These are phyloP conservation scores for Hydrocynus forskahlii DNA, from an alignment of 2,797 vertebrate species.

Conservation along the genomic window DNA sequence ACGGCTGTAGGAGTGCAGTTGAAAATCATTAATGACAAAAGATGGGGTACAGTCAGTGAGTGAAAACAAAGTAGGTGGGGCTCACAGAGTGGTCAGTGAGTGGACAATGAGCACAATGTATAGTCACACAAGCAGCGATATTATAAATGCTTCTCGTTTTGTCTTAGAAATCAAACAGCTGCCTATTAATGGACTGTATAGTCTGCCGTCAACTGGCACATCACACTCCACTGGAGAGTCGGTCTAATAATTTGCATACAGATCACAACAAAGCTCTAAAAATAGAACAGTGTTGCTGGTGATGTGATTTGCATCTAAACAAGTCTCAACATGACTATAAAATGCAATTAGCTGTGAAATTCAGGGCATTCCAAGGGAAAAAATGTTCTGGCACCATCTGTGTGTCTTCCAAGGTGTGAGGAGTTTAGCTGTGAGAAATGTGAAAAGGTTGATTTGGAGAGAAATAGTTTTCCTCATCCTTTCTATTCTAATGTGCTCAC, in stretches of 20 bases:
- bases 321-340: conserved; percentile 35
- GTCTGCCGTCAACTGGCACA: conserved; percentile 11
- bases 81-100: not conserved
- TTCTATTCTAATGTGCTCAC: not conserved
- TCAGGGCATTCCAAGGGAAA: conserved; percentile 22
- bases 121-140: not conserved
- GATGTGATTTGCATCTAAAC: conserved; percentile 26
- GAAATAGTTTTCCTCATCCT: not conserved
- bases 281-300: conserved; percentile 20
- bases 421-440: conserved; percentile 22
- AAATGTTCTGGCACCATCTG: conserved; percentile 32
- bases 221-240: not conserved
- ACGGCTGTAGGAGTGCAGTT: too few relatives aligned
- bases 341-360: conserved; percentile 13
- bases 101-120: not conserved
- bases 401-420: conserved; percentile 45
- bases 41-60: too few relatives aligned
- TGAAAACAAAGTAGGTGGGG: not conserved
- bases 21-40: too few relatives aligned
- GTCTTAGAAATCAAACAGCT: not conserved
- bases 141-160: not conserved
- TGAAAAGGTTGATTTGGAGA: conserved; percentile 4
- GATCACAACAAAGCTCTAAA: not conserved
- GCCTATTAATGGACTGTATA: not conserved
- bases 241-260: not conserved